Base-by-base conservation (phyloP, 1,140 invertebrate species). In the Heliconius congener region DNA sequence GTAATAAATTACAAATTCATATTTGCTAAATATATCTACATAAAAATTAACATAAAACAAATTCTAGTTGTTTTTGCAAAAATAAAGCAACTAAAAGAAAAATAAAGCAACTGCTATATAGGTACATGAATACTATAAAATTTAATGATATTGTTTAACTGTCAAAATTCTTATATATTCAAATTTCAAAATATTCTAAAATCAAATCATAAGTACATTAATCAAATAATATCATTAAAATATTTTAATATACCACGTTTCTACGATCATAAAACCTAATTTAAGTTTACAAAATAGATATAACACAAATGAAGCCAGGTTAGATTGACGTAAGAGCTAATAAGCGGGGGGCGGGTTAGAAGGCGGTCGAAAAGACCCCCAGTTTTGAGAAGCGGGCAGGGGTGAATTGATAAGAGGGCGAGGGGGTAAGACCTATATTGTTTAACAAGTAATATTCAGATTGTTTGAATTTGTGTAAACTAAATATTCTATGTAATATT, bases 351-450 rank as follows among this genome's bases (percentile, higher is more conserved):
- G 83, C 83, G 82, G 76, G 78, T 81, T 79, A 83, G 85, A 87
- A 87, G 84, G 86, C 82, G 87, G 87, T 86, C 76, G 83, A 83
- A 83, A 87, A 81, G 86, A 83, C 86, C 87, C 87, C 86, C 85
- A 84, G 86, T 87, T 88, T 88, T 83, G 87, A 84, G 85, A 86
- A 85, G 83, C 79, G 82, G 84, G 83, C 78, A 73, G 82, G 87
- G 83, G 87, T 81, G 82, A 83, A 83, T 84, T 86, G 85, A 88
- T 88, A 86, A 88, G 86, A 85, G 83, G 82, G 84, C 81, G 71
- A 78, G 81, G 77, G 83, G 81, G 82, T 80, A 82, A 80, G 81
- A 82, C 83, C 83, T 84, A 82, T 80, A 84, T 84, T 84, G 83
- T 84, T 84, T 71, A 74, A 73, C 79, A 84, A 84, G 82, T 83